Base-by-base conservation (phyloP, 2,113 vertebrate species). In the Marmota monax region DNA sequence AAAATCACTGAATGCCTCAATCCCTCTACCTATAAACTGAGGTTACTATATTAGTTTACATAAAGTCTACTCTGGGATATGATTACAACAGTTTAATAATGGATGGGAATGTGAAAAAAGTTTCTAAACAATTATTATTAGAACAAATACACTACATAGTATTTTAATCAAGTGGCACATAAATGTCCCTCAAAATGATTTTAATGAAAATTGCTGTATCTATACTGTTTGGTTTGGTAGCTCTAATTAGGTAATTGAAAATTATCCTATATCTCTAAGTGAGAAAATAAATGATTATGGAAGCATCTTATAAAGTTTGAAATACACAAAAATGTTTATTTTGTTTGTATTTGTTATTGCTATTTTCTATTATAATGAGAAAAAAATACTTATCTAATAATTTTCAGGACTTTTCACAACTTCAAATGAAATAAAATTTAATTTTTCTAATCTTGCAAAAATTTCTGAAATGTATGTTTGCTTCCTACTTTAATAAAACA, bases 251-350 rank as follows among this genome's bases (percentile, higher is more conserved):
- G 8, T 79, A 61, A 74, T 83, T 86, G 94, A 18, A 18, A 92
- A 5, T 63, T 88, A 42, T 17, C 7, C 18, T 77, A 0, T 85
- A 61, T 76, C 20, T 88, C 5, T 39, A 51, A 51, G 32, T 74
- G 70, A 95, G 7, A 20, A 7, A 58, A n/a, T 65, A 56, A 67
- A 37, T 74, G 23, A 93, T 69, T 70, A 51, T 45, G 29, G 25
- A 84, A 88, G 29, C 37, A 53, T 63, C 39, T 83, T 69, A 29
- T 48, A 83, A 89, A 89, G 7, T 74, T 93, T 78, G 58, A 91
- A 85, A 79, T 85, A 85, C 39, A 6, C 5, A 42, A 18, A n/a
- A 88, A 80, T 5, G 29, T 45, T 89, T 63, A 34, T 56, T 73
- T 72, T 90, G 17, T 90, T 79, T 74, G 0, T 78, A 53, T 51